Evolutionary conservation across 2,888 invertebrate species (phyloP).

Genomic region (Nycteola revayana): DNA sequence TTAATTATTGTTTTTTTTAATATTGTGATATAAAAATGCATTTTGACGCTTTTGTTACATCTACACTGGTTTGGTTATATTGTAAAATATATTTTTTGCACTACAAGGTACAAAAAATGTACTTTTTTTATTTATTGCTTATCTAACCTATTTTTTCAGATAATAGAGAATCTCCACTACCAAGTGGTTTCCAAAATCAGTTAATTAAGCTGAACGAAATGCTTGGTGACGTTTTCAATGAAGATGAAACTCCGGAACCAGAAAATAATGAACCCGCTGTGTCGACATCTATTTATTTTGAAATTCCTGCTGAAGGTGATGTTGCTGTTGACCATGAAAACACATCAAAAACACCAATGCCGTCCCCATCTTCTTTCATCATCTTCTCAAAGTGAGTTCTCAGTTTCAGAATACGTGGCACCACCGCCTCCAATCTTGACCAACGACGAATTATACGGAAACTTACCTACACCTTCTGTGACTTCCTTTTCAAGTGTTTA

Average conservation of each 20-base stretch:
- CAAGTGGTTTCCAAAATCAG: not conserved
- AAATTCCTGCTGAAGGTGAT: not conserved
- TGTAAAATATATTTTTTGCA: not conserved
- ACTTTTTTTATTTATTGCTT: not conserved
- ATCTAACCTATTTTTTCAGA: not conserved
- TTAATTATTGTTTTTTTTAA: no score
- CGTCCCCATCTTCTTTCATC: not conserved
- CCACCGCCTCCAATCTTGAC: not conserved
- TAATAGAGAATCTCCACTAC: no score
- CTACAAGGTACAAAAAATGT: not conserved
- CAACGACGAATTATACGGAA: constrained; percentile 1
- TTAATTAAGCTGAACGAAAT: not conserved
- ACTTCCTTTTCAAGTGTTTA: constrained; percentile 4
- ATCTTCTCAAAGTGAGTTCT: not conserved
- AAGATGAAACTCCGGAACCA: not conserved
- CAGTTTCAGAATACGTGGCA: no score
- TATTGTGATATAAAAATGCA: no score
- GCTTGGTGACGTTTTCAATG: not conserved
- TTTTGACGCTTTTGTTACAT: no score
- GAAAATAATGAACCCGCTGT: not conserved
- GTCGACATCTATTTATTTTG: no score
- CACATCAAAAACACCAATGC: no score
- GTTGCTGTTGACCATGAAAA: no score
- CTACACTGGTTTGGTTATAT: no score
- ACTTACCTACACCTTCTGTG: constrained; percentile 6